These are phyloP conservation scores for Hyposoter dolosus DNA, from an alignment of 2,888 invertebrate genomes.

Conservation along the genomic window DNA sequence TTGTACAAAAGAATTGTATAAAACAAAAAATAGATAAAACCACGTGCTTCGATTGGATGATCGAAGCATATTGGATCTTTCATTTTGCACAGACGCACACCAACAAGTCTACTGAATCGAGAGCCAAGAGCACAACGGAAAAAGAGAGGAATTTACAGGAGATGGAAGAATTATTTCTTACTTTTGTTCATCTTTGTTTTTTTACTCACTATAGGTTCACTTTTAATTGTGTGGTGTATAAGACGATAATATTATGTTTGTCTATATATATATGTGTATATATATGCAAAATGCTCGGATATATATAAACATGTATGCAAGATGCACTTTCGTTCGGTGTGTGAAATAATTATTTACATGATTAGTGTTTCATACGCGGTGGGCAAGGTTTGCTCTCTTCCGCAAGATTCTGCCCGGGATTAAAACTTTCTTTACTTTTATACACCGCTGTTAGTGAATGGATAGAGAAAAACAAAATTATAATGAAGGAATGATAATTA, in stretches of 20 bases:
- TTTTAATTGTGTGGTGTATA: constrained; percentile 27
- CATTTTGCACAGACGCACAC: constrained; percentile 43
- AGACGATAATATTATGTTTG: background rate
- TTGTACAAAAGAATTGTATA: constrained; percentile 9
- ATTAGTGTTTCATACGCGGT: constrained; percentile 45
- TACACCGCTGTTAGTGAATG: constrained; percentile 73
- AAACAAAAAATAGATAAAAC: constrained; percentile 15
- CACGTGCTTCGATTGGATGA: constrained; percentile 27
- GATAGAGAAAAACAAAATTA: constrained; percentile 51
- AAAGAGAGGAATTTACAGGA: constrained; percentile 51
- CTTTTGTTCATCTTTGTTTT: background rate
- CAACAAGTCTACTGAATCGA: constrained; percentile 48
- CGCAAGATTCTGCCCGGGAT: constrained; percentile 31
- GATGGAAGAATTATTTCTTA: constrained; percentile 14
- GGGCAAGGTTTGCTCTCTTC: constrained; percentile 22
- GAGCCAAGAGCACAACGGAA: constrained; percentile 54
- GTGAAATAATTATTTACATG: constrained; percentile 52
- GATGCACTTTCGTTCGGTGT: constrained; percentile 31
- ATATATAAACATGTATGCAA: constrained; percentile 16
- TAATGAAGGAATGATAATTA: constrained; percentile 36
- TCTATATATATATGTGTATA: background rate
- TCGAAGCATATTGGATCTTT: constrained; percentile 2
- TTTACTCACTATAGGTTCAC: background rate
- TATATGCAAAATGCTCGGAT: background rate
- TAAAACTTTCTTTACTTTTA: constrained; percentile 16